Conservation (phyloP, 2,113 vertebrate genomes). For the Electrona antarctica region DNA sequence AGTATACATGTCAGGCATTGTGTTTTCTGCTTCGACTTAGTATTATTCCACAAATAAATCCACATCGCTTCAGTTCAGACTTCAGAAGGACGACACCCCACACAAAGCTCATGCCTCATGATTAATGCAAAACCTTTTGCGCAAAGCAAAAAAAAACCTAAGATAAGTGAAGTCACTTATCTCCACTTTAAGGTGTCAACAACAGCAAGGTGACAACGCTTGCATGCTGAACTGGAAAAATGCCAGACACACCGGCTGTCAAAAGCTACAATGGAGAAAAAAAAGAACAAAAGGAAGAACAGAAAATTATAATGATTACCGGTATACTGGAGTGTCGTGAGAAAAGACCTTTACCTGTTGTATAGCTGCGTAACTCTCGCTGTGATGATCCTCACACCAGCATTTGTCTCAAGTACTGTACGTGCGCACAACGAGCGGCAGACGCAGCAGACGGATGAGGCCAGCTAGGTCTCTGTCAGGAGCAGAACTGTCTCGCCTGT, state of each 20-base stretch:
- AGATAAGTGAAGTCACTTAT: too few relatives aligned
- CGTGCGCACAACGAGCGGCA: constrained; percentile 15
- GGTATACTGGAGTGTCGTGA: neutral
- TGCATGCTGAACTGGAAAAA: neutral
- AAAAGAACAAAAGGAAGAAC: neutral
- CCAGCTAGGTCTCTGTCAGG: constrained; percentile 3
- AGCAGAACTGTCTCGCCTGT: constrained; percentile 8
- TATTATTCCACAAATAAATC: too few relatives aligned
- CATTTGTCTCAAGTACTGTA: neutral
- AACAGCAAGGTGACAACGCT: neutral
- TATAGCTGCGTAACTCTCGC: neutral
- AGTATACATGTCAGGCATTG: too few relatives aligned
- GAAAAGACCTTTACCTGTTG: neutral
- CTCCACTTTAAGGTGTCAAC: neutral
- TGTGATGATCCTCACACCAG: neutral
- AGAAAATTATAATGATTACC: too few relatives aligned
- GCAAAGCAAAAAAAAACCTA: too few relatives aligned
- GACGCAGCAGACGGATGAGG: constrained; percentile 28
- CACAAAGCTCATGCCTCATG: too few relatives aligned
- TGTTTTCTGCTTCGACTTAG: too few relatives aligned
- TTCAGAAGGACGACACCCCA: neutral
- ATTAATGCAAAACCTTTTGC: too few relatives aligned
- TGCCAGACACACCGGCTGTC: too few relatives aligned
- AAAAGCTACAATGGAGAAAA: neutral
- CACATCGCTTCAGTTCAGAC: too few relatives aligned